These are phyloP conservation scores for Melanargia galathea DNA, from an alignment of 2,888 invertebrate genomes.

Conservation along the genomic window DNA sequence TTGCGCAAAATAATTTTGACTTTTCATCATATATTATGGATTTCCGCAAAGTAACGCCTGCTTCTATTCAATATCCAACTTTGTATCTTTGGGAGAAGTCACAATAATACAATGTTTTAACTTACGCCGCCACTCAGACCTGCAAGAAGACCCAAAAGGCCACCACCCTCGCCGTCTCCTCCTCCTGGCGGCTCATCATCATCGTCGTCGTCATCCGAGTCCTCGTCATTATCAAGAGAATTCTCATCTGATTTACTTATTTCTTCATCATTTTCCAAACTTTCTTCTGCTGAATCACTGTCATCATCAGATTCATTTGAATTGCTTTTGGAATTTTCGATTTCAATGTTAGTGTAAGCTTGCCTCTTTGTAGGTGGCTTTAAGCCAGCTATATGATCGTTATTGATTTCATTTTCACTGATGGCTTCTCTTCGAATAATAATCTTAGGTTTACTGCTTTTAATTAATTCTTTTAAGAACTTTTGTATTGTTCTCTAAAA, in stretches of 20 bases:
- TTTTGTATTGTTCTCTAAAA: constrained; percentile 41
- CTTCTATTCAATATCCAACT: too few species aligned
- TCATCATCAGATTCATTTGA: constrained; percentile 45
- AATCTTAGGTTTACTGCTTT: constrained; percentile 35
- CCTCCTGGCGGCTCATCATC: constrained; percentile 68
- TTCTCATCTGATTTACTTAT: constrained; percentile 51
- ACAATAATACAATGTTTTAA: background rate
- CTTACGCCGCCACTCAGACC: constrained; percentile 76
- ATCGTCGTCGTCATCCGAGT: constrained; percentile 55
- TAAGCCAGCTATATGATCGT: constrained; percentile 49
- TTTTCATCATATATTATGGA: too few species aligned
- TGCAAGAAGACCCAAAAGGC: constrained; percentile 70
- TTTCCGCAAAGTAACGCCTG: too few species aligned
- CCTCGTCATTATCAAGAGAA: constrained; percentile 46
- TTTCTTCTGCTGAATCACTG: constrained; percentile 53
- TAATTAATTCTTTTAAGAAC: constrained; percentile 39
- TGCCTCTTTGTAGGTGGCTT: constrained; percentile 59
- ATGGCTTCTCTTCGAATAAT: constrained; percentile 51
- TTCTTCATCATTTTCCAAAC: constrained; percentile 44
- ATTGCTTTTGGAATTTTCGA: constrained; percentile 41
- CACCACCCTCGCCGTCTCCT: constrained; percentile 76
- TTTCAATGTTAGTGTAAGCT: constrained; percentile 48
- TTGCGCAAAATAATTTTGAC: too few species aligned
- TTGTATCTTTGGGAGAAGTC: background rate
- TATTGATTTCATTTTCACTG: constrained; percentile 57